A percentile compares a stretch with the other conserved stretches of the same genome.
Conservation (phyloP, 1,140 invertebrate genomes). For the Neodiprion pinetum region DNA sequence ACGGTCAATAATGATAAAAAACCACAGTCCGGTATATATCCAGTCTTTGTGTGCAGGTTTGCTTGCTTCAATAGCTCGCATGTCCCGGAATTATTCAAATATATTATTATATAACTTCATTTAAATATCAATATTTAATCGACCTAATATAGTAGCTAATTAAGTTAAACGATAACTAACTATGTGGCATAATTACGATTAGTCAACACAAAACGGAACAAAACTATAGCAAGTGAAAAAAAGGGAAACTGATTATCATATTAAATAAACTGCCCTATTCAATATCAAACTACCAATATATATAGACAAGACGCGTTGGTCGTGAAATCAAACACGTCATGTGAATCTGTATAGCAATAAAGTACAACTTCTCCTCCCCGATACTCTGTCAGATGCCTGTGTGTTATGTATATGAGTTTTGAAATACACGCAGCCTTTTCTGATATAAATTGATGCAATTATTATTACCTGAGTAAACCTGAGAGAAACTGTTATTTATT, state of each 20-base stretch:
- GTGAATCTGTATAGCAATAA: background rate
- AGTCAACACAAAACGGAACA: slow-evolving; percentile 1
- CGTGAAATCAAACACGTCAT: background rate
- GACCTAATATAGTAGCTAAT: slow-evolving; percentile 5
- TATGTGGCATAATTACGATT: slow-evolving; percentile 5
- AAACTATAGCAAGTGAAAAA: slow-evolving; percentile 6
- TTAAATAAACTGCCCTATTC: background rate
- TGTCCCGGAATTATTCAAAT: slow-evolving; percentile 1
- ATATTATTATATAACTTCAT: background rate
- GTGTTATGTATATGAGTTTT: background rate
- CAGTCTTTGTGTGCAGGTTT: slow-evolving; percentile 4
- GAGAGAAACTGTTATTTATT: background rate
- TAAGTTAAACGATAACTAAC: slow-evolving; percentile 7
- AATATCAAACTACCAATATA: background rate
- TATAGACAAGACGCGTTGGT: background rate
- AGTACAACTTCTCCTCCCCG: background rate
- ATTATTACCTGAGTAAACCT: slow-evolving; percentile 1
- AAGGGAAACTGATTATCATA: slow-evolving; percentile 5
- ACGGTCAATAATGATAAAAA: slow-evolving; percentile 3
- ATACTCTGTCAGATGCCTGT: background rate
- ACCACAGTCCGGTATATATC: background rate
- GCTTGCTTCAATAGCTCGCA: background rate
- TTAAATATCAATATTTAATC: slow-evolving; percentile 6
- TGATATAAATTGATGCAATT: background rate
- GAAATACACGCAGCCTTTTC: background rate